These are phyloP conservation scores for Halesus radiatus DNA, from an alignment of 1,140 invertebrate genomes.

Conservation along the genomic window DNA sequence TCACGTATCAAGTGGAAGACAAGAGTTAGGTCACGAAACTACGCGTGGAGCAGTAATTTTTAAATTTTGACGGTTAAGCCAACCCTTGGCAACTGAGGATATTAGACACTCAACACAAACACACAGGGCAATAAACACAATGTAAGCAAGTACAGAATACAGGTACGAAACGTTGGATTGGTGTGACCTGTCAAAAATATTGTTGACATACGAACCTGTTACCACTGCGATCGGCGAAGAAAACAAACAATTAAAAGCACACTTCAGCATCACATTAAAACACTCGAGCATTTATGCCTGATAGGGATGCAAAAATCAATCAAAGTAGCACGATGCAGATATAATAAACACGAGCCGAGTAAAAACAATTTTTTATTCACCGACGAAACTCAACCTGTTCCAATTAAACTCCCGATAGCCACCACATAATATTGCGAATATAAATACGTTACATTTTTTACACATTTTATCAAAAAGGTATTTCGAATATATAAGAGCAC, in stretches of 20 bases:
- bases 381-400: constrained; percentile 50
- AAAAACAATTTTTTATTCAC: constrained; percentile 51
- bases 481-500: constrained; percentile 39
- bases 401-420: constrained; percentile 42
- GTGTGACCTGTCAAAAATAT: constrained; percentile 50
- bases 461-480: constrained; percentile 21
- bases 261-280: constrained; percentile 48
- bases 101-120: not conserved
- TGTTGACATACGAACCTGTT: constrained; percentile 53
- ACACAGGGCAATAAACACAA: not conserved
- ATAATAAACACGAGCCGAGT: constrained; percentile 36
- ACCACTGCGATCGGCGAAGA: constrained; percentile 38
- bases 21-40: not conserved
- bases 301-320: constrained; percentile 18
- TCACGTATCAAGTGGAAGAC: no score
- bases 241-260: constrained; percentile 37
- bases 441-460: constrained; percentile 30
- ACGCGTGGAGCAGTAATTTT: not conserved
- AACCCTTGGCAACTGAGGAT: constrained; percentile 11
- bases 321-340: constrained; percentile 38
- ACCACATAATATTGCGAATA: constrained; percentile 47
- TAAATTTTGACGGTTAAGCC: constrained; percentile 6
- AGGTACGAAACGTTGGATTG: constrained; percentile 1
- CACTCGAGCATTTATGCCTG: constrained; percentile 35
- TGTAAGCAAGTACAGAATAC: not conserved